These are phyloP conservation scores for Ascidia mentula DNA, from an alignment of 23 tunicate genomes.

Conservation along the genomic window DNA sequence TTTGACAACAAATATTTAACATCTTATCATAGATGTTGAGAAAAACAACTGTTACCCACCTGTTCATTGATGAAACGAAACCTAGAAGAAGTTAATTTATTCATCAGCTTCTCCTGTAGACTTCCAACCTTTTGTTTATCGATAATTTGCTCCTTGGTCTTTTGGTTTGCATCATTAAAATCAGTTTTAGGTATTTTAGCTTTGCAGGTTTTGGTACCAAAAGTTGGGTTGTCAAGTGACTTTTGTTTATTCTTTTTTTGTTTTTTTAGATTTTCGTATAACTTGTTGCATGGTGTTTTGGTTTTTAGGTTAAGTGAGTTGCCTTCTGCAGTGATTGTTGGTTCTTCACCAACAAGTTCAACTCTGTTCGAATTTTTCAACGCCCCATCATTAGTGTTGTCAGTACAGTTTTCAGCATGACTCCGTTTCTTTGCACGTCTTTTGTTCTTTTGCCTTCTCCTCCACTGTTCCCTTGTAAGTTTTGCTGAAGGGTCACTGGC, in stretches of 20 bases:
- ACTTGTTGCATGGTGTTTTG: neutral
- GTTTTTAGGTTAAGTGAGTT: neutral
- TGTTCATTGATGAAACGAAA: constrained; percentile 52
- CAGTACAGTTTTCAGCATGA: neutral
- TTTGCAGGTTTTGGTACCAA: neutral
- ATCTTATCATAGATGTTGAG: no score
- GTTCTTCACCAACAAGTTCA: neutral
- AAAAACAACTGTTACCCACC: no score
- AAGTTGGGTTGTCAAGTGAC: no score
- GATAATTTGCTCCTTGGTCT: neutral
- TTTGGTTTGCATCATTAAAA: neutral
- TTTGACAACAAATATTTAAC: no score
- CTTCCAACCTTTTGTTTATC: neutral
- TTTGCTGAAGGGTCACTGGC: neutral
- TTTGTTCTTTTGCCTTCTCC: constrained; percentile 9
- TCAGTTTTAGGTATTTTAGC: neutral
- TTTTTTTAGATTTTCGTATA: neutral
- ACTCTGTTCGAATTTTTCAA: neutral
- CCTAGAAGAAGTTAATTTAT: constrained; percentile 26
- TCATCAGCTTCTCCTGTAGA: constrained; percentile 1
- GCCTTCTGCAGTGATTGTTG: neutral
- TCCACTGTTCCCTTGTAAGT: constrained; percentile 13
- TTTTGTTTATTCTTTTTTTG: neutral
- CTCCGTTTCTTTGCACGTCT: neutral
- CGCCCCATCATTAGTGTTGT: no score